Evolutionary conservation across 1,140 invertebrate species (phyloP), one percentile per base, ranked within the genome.

Genomic region (Brachionus calyciflorus): DNA sequence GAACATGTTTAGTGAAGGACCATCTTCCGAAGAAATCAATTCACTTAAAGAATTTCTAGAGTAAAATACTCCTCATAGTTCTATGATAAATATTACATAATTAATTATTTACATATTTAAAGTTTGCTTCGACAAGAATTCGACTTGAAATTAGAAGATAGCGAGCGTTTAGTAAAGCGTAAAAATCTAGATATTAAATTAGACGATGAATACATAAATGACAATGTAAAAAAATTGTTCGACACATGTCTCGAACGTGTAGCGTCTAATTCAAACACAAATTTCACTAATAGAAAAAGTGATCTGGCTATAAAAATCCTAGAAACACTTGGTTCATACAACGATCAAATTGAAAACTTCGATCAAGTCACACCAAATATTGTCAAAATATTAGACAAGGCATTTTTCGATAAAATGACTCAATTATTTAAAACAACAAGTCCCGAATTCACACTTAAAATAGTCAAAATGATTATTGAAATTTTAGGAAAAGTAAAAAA

Each of bases 271-370:
- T 65, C 60, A 10, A 65, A 37, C 30, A 44, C 24, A 21, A 19
- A 44, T 24, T 37, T 60, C 28, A 37, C 60, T 21, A 65, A 65
- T 44, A 17, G 40, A 17, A 65, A 65, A 44, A 65, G 60, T 28
- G 60, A 65, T 19, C 40, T 65, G 19, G 33, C 60, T 65, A 19
- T 44, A 17, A 65, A 65, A 65, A 65, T 65, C 17, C 19, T 65
- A 9, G 60, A 65, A 65, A 30, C 57, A 5, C 7, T 65, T 19
- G 60, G 24, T 24, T 30, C 24, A 3, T 26, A 24, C 12, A 17
- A 19, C 17, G 12, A 10, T 7, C 10, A 65, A 65, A 65, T 65
- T 3, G 37, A 65, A 14, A 7, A 21, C 1, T 65, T 65, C 5
- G 60, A 65, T 37, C 19, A 41, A 44, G 33, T 41, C 17, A 65